Base-by-base conservation (phyloP, 2,797 vertebrate species). In the Hybognathus amarus region DNA sequence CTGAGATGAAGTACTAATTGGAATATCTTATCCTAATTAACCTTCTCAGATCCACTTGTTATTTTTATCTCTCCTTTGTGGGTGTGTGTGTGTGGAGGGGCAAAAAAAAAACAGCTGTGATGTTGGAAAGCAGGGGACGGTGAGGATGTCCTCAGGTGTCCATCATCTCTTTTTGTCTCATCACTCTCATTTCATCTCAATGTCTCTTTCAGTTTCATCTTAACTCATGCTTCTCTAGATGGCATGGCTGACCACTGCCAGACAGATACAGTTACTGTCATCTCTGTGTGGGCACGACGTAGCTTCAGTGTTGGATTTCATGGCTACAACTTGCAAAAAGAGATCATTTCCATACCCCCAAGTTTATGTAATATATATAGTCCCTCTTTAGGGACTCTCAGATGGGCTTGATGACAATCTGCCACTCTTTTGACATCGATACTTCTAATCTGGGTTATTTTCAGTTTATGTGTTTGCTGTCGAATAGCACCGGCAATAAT, bases 21-120 rank as follows among this genome's bases (percentile, higher is more conserved):
- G 91, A 95, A 93, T 92, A 93, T 93, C 87, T 92, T 92, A 90
- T 90, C 87, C 94, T 94, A 94, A 95, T 95, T 95, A 95, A 93
- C 94, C 94, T 95, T 94, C 91, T 93, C 90, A 91, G 87, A 92
- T 92, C 91, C 91, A 89, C 86, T 89, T 91, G 87, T 90, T 95
- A 94, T 95, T 95, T 95, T 93, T 95, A 94, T 92, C 92, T 82
- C 63, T 85, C 74, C 75, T 88, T 91, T 92, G 82, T 84, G 83
- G 22, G 54, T 67, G 66, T 47, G 61, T 8, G 73, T 11, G 73
- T 79, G 42, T 63, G 68, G 22, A 71, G 76, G 87, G 76, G n/a
- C 79, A 84, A 77, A 90, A 84, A 89, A 59, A 82, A 75, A 89
- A 89, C 76, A 61, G 40, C 69, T 24, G 4, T 24, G 64, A 74